These are phyloP conservation scores for Eugnorisma glareosa DNA, from an alignment of 2,888 invertebrate genomes.

Conservation along the genomic window DNA sequence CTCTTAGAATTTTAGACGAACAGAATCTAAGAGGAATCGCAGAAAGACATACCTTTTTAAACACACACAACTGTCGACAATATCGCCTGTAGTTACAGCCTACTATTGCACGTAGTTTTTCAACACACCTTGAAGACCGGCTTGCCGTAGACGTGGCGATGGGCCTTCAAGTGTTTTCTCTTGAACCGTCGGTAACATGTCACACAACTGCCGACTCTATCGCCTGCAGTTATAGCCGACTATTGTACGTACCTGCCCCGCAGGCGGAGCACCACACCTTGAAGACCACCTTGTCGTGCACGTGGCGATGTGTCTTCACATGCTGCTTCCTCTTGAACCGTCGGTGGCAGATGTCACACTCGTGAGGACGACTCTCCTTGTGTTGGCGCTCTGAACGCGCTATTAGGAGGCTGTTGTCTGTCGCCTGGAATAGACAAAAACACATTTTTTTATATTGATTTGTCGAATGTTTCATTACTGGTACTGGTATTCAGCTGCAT, in stretches of 20 bases:
- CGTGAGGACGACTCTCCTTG: conserved; percentile 77
- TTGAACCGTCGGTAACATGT: conserved; percentile 82
- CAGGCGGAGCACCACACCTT: conserved; percentile 82
- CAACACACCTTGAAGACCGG: conserved; percentile 78
- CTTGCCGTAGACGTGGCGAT: conserved; percentile 80
- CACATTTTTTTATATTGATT: neutral
- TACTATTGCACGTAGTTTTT: conserved; percentile 43
- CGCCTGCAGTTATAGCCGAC: neutral
- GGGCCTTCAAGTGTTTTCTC: conserved; percentile 83
- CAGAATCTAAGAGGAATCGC: neutral
- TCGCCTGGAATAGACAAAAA: conserved; percentile 46
- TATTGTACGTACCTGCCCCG: conserved; percentile 75
- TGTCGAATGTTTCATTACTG: neutral
- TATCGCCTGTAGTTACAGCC: neutral
- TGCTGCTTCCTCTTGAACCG: conserved; percentile 87
- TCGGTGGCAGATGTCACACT: conserved; percentile 82
- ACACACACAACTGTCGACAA: neutral
- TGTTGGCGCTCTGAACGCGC: conserved; percentile 48
- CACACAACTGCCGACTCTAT: conserved; percentile 9
- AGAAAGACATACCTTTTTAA: neutral
- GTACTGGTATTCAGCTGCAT: neutral
- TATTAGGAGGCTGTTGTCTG: conserved; percentile 68
- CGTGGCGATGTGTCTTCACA: conserved; percentile 83
- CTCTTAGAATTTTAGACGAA: too few relatives aligned
- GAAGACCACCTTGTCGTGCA: conserved; percentile 76